phyloP scores from a whole-genome alignment of 2,797 vertebrate species.

The Melopsittacus undulatus region DNA sequence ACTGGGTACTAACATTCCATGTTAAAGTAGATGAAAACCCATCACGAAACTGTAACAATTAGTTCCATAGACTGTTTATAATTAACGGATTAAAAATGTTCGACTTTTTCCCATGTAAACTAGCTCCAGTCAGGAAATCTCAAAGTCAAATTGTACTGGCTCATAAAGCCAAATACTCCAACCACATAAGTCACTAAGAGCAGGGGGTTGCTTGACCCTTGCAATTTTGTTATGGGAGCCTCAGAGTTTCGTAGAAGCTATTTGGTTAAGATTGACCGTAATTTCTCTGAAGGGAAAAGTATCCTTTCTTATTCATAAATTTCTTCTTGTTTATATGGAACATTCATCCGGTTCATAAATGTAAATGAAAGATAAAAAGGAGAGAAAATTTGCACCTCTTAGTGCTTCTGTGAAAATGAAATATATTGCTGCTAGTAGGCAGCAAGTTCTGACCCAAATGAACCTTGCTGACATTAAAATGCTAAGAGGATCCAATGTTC shows the following conservation, averaged over 20 bases:
- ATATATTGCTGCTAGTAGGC: rapidly evolving
- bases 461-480: not conserved
- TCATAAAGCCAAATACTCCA: not conserved
- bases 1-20: not conserved
- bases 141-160: not conserved
- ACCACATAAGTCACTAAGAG: not conserved
- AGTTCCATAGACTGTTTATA: not conserved
- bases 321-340: not conserved
- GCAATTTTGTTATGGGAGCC: not conserved
- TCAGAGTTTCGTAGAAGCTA: not conserved
- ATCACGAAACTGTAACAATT: not conserved
- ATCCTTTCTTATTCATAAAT: not conserved
- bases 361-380: not conserved
- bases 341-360: not conserved
- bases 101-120: not conserved
- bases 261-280: not conserved
- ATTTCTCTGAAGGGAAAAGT: not conserved
- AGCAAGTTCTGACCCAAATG: not conserved
- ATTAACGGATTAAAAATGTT: slow-evolving; percentile 1
- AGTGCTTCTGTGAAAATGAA: not conserved
- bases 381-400: not conserved
- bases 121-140: not conserved
- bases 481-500: not conserved
- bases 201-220: not conserved
- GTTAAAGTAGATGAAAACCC: not conserved